Base-by-base conservation (phyloP, 2,797 vertebrate genomes). In the Propithecus deckenii region DNA sequence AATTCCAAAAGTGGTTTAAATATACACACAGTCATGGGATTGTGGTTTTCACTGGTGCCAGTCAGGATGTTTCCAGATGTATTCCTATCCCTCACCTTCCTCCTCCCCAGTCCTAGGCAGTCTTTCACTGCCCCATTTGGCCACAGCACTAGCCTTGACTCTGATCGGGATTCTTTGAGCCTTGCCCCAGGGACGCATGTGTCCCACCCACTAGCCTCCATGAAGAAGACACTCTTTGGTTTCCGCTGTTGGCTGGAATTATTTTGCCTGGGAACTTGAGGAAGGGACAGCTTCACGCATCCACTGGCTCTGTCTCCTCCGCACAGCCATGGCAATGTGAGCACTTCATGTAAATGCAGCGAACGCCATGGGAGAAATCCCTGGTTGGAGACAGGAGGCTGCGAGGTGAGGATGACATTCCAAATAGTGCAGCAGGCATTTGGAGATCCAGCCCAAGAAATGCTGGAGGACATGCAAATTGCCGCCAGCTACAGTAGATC, bases 381-480 rank as follows among this genome's bases (percentile, higher is more conserved):
- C 61, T 32, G 4, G 59, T 14, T 81, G 59, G 86, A 86, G 71
- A 48, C 30, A 65, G 69, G 91, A 78, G 15, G 43, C 52, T 35
- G 7, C 4, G 84, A 80, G n/a, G 75, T 38, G 69, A 89, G 46
- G 38, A 18, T 25, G 50, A 17, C 41, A 67, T 89, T 94, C 69
- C 89, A 65, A 69, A 75, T 9, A 32, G 22, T 8, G 11, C 72
- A 35, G 67, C n/a, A 72, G 25, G 52, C 41, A 10, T 79, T 41
- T 81, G 84, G 48, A 94, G 86, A 74, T 22, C 10, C 61, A 93
- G 78, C 88, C 74, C 14, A 30, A 85, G 69, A 92, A 50, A 94
- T 50, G 74, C 86, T 38, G n/a, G 80, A 95, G 14, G 78, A 63
- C 32, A 18, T 41, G 61, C 52, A 96, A 63, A 67, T 74, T 17